Percentiles rank a stretch among this genome's conserved stretches.
Evolutionary conservation across 2,888 invertebrate species (phyloP).

Genomic region (Plagiodera versicolora): DNA sequence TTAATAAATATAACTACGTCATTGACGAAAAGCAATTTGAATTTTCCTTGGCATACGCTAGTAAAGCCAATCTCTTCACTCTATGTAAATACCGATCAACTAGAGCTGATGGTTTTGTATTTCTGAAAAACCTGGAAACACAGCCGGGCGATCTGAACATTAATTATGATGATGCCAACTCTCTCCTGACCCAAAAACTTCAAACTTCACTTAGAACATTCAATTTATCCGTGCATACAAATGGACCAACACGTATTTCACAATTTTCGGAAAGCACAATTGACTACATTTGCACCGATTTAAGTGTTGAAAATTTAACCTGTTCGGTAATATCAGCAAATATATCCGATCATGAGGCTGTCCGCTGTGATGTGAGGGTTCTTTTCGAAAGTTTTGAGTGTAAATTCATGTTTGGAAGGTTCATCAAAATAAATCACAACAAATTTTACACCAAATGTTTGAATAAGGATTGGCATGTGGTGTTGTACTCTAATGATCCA

Average conservation of each 20-base stretch:
- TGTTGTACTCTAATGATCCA: neutral
- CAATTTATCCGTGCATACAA: constrained; percentile 1
- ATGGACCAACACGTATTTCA: neutral
- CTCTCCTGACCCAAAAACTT: neutral
- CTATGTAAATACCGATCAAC: neutral
- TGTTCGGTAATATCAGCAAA: neutral
- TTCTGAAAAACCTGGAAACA: neutral
- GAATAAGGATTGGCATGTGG: neutral
- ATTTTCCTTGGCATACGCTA: neutral
- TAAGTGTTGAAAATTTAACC: neutral
- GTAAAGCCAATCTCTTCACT: neutral
- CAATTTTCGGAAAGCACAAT: constrained; percentile 2
- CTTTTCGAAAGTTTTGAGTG: neutral
- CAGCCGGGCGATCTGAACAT: neutral
- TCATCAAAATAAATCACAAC: neutral
- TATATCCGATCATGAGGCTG: neutral
- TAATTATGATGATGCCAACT: neutral
- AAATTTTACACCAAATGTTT: constrained; percentile 1
- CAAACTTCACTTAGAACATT: neutral
- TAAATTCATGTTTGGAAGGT: neutral
- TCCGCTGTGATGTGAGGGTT: neutral
- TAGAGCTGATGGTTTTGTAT: neutral
- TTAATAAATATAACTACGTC: neutral
- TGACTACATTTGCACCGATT: constrained; percentile 1
- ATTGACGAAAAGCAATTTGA: neutral